These are phyloP conservation scores for Dolichomitus sp. DNA, from an alignment of 2,888 invertebrate species.

Conservation along the genomic window DNA sequence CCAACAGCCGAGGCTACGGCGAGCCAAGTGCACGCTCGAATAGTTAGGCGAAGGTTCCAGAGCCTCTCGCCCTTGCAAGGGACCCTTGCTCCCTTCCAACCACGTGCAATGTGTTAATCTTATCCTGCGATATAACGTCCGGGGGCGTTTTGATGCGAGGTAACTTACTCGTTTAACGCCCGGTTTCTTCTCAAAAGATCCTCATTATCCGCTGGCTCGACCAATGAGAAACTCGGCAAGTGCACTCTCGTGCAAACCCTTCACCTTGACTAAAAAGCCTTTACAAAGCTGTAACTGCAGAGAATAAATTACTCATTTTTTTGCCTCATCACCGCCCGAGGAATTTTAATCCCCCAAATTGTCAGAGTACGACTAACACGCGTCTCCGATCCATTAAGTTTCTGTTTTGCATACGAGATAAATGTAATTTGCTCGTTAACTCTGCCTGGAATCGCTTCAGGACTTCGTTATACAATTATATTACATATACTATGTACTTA, in stretches of 20 bases:
- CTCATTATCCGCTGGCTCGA: slow-evolving; percentile 12
- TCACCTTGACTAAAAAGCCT: not conserved
- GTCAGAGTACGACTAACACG: not conserved
- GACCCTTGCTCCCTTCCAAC: slow-evolving; percentile 9
- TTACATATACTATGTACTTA: not conserved
- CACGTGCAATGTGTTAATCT: slow-evolving; percentile 24
- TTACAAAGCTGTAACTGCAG: not conserved
- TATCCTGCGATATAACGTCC: slow-evolving; percentile 15
- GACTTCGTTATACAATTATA: slow-evolving; percentile 36
- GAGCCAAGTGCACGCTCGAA: slow-evolving; percentile 29
- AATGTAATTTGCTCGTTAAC: slow-evolving; percentile 34
- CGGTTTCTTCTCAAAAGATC: slow-evolving; percentile 33
- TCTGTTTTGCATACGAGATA: slow-evolving; percentile 21
- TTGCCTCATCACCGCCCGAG: slow-evolving; percentile 16
- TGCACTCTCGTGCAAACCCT: not conserved
- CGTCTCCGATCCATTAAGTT: slow-evolving; percentile 44
- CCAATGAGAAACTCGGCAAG: not conserved
- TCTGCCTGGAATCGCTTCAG: slow-evolving; percentile 24
- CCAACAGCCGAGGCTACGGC: slow-evolving; percentile 4
- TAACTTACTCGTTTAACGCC: slow-evolving; percentile 31
- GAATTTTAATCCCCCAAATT: not conserved
- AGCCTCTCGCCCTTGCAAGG: slow-evolving; percentile 12
- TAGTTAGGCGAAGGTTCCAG: slow-evolving; percentile 21
- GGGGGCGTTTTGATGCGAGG: slow-evolving; percentile 1
- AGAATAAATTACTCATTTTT: slow-evolving; percentile 14